Percentiles rank a stretch among this genome's conserved stretches.
Evolutionary conservation across 2,888 invertebrate species (phyloP).

Genomic region (Hemicrepidius hirtus): DNA sequence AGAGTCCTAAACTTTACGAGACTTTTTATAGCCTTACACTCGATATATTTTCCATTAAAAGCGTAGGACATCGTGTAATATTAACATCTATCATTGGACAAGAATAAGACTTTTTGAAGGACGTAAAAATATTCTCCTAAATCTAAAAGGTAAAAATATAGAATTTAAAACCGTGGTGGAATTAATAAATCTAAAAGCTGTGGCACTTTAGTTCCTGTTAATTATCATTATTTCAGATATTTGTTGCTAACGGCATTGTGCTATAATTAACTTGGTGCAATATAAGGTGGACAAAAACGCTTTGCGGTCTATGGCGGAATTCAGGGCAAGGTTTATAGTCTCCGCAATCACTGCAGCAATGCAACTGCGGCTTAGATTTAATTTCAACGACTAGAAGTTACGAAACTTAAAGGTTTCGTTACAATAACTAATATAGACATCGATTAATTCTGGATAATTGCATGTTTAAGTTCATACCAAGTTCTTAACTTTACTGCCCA

Average conservation of each 20-base stretch:
- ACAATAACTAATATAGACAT: too few species aligned
- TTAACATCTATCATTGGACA: neutral
- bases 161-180: too few species aligned
- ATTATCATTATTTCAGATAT: too few species aligned
- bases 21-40: slow-evolving; percentile 4
- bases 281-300: slow-evolving; percentile 4
- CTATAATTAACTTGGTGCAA: neutral
- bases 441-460: neutral
- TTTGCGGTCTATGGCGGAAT: slow-evolving; percentile 1
- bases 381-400: neutral
- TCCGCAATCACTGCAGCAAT: neutral
- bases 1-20: neutral
- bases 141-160: too few species aligned
- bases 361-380: neutral
- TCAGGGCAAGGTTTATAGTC: slow-evolving; percentile 7
- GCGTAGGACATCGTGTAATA: neutral
- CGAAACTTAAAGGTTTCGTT: neutral
- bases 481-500: neutral
- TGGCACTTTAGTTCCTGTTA: too few species aligned
- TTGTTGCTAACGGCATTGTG: too few species aligned
- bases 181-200: too few species aligned
- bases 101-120: too few species aligned
- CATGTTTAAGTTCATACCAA: neutral
- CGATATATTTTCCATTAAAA: slow-evolving; percentile 2
- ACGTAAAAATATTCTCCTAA: too few species aligned